Conservation (phyloP, 2,797 vertebrate genomes). For the Oryzias sinensis region DNA sequence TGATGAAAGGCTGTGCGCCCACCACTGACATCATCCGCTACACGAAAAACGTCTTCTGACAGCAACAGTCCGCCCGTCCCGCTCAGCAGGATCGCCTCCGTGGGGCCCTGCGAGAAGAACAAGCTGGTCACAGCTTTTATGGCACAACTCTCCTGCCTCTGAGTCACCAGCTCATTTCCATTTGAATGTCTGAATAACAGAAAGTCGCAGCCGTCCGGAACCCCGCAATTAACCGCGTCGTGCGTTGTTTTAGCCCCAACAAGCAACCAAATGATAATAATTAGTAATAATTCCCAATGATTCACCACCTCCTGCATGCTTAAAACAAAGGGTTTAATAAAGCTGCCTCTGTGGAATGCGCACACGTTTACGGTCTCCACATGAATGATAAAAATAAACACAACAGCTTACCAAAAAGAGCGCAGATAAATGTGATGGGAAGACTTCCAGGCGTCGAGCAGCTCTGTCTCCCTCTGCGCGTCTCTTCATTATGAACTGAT, state of each 20-base stretch:
- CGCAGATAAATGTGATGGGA: background rate
- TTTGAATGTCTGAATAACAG: constrained; percentile 53
- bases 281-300: constrained; percentile 10
- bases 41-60: background rate
- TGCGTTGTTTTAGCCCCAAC: constrained; percentile 15
- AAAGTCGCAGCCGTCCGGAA: constrained; percentile 28
- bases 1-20: constrained; percentile 76
- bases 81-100: constrained; percentile 41
- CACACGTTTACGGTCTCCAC: background rate
- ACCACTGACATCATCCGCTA: constrained; percentile 71
- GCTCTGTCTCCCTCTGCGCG: constrained; percentile 15
- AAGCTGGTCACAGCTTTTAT: constrained; percentile 46
- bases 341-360: background rate
- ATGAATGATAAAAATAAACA: background rate
- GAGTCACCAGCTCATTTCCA: constrained; percentile 65
- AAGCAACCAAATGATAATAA: constrained; percentile 20
- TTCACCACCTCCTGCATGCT: constrained; percentile 7
- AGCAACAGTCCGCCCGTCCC: background rate
- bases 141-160: constrained; percentile 14
- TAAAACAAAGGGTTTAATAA: constrained; percentile 4
- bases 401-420: constrained; percentile 34
- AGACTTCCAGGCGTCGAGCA: background rate
- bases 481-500: constrained; percentile 60
- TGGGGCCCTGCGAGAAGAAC: constrained; percentile 46
- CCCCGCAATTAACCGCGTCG: constrained; percentile 52